Evolutionary conservation across 2,888 invertebrate species (phyloP).

Genomic region (Hedychridium roseum): DNA sequence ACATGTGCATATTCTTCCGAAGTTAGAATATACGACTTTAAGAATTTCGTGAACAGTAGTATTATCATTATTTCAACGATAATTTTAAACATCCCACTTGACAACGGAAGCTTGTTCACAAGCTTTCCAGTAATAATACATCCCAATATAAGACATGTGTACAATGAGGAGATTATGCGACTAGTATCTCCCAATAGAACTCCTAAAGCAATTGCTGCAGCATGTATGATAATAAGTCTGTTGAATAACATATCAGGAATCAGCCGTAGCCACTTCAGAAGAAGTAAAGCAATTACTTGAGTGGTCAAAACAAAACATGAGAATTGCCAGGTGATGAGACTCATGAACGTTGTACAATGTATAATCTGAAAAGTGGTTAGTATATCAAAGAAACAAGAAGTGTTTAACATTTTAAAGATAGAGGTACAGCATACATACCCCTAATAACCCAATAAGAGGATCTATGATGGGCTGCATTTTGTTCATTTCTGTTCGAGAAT

Average conservation of each 20-base stretch:
- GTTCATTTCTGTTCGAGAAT: constrained; percentile 9
- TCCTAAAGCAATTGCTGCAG: constrained; percentile 43
- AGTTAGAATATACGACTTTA: constrained; percentile 37
- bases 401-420: too few relatives aligned
- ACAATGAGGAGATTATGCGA: constrained; percentile 66
- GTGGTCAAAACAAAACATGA: constrained; percentile 83
- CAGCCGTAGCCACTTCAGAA: constrained; percentile 71
- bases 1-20: constrained; percentile 73
- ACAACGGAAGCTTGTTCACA: too few relatives aligned
- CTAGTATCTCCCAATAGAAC: constrained; percentile 44
- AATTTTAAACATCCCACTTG: too few relatives aligned
- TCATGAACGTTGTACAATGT: constrained; percentile 51
- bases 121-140: constrained; percentile 41
- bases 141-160: constrained; percentile 64
- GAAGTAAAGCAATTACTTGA: constrained; percentile 77
- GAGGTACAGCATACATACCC: too few relatives aligned
- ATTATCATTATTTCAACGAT: constrained; percentile 44
- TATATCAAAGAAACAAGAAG: background rate
- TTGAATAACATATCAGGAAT: constrained; percentile 63
- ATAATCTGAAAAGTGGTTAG: constrained; percentile 42
- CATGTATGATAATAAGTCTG: constrained; percentile 45
- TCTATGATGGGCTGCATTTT: constrained; percentile 28
- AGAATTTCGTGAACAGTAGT: constrained; percentile 38
- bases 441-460: constrained; percentile 1
- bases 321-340: constrained; percentile 79